Base-by-base conservation (phyloP, 2,797 vertebrate species). In the Anguilla megastoma region DNA sequence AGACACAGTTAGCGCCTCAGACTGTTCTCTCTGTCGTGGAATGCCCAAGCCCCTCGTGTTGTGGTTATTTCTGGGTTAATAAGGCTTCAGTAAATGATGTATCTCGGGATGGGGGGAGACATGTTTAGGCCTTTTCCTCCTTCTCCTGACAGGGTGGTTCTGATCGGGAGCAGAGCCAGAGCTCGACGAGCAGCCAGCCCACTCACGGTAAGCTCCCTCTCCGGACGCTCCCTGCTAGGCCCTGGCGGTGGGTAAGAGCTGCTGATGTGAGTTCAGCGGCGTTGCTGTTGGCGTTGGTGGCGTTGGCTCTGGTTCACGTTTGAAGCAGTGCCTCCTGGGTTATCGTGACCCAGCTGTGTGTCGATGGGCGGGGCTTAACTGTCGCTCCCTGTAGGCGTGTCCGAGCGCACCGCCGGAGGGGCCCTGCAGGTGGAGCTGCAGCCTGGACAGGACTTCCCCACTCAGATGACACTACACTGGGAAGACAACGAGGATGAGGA, bases 401-500 rank as follows among this genome's bases (percentile, higher is more conserved):
- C 3, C 2, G 16, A 36, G 74, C 21, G 8, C 2, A 8, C 7
- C 0, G 60, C 79, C 3, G 14, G 76, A 18, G 18, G 1, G 5
- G 21, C 74, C 8, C 52, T 41, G 1, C n/a, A n/a, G n/a, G 66
- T 66, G 84, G 83, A 87, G 10, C 24, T 85, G 52, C 86, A 82
- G 74, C n/a, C 85, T 0, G 87, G 88, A 80, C 16, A 58, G 1
- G 91, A 91, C 87, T 90, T 92, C 63, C 88, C 86, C 84, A 94
- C 90, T 18, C 88, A 95, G 63, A 94, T 94, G 93, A 92, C 84
- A 36, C 90, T 95, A 1, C 88, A 84, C 76, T 95, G 94, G 93
- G 92, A 94, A 0, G 95, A 95, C 0, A 91, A 94, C 21, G 91
- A 92, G n/a, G 88, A 90, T 0, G 91, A 92, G 1, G 76, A 90